Conservation (phyloP, 2,113 vertebrate species). For the Lophochroa leadbeateri region DNA sequence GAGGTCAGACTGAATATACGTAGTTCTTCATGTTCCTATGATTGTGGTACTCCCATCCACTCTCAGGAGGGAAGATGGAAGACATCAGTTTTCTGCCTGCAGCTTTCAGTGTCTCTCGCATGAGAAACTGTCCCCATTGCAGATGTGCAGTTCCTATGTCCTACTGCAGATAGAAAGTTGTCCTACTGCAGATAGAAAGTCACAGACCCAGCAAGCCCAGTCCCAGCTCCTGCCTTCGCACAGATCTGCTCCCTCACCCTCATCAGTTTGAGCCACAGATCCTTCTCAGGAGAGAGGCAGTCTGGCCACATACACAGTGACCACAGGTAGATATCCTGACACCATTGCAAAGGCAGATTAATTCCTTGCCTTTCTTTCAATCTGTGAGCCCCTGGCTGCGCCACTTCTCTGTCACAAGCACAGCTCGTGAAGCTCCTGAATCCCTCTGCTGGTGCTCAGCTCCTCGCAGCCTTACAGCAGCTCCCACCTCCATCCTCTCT, state of each 20-base stretch:
- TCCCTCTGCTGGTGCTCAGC: accelerated
- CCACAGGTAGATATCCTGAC: accelerated
- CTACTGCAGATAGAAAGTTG: accelerated
- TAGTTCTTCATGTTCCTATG: accelerated
- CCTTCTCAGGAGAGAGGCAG: not conserved
- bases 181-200: not conserved
- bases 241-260: not conserved
- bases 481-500: not conserved
- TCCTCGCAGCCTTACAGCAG: accelerated
- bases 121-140: not conserved
- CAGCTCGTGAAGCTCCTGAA: accelerated
- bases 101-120: not conserved
- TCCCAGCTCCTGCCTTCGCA: not conserved
- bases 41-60: no score
- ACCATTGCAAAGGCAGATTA: accelerated
- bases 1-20: not conserved
- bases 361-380: not conserved
- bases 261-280: not conserved
- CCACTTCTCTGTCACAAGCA: not conserved
- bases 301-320: accelerated
- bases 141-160: not conserved
- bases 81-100: not conserved
- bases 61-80: not conserved
- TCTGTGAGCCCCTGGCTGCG: not conserved
- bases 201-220: not conserved